Percentiles rank a stretch among this genome's conserved stretches.
Evolutionary conservation across 2,113 vertebrate genomes (phyloP).

Genomic region (Tachycineta bicolor): DNA sequence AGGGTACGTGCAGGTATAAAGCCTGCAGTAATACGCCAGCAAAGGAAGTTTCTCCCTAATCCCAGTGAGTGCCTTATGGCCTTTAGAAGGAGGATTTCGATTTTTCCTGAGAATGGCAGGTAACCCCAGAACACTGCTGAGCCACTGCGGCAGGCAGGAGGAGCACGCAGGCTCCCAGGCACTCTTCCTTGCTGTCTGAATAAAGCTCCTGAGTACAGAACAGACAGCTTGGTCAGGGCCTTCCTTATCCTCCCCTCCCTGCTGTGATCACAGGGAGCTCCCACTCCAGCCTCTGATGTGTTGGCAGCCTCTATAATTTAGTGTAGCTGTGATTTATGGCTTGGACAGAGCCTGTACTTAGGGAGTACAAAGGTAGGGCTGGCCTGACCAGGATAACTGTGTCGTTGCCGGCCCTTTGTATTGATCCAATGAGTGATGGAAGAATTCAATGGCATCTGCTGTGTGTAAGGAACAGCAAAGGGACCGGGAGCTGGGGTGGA

Average conservation of each 20-base stretch:
- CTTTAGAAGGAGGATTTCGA: neutral
- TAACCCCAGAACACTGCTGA: neutral
- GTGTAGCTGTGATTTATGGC: conserved; percentile 38
- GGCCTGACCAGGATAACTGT: neutral
- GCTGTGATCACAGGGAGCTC: conserved; percentile 31
- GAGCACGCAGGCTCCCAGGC: neutral
- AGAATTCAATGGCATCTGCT: neutral
- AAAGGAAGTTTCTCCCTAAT: neutral
- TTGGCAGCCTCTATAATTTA: conserved; percentile 52
- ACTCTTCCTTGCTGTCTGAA: neutral
- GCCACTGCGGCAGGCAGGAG: neutral
- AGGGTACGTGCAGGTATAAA: neutral
- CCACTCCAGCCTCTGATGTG: conserved; percentile 19
- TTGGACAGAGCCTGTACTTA: conserved; percentile 1
- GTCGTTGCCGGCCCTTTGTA: neutral
- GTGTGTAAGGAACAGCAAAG: neutral
- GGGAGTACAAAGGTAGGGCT: conserved; percentile 23
- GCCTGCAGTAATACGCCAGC: neutral
- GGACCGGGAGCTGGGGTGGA: neutral
- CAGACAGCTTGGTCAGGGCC: conserved; percentile 19
- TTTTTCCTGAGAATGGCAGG: conserved; percentile 9
- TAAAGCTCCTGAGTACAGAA: neutral
- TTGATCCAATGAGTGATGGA: conserved; percentile 43
- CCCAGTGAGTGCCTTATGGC: neutral
- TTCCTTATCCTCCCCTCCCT: conserved; percentile 23